Base-by-base conservation (phyloP, 1,140 invertebrate genomes). In the Lepidurus couesii region DNA sequence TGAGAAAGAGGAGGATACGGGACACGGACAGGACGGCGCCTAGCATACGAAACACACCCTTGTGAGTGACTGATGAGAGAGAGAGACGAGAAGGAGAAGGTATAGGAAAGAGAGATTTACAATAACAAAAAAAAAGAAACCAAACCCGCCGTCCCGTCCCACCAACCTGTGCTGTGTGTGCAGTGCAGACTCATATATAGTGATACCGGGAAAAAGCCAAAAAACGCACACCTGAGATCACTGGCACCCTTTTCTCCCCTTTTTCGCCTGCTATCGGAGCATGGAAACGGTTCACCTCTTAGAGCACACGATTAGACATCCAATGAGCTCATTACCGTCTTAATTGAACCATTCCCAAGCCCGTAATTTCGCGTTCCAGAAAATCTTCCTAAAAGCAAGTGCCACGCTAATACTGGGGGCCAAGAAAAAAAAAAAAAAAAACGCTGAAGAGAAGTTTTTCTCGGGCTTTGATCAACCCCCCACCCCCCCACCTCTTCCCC, bases 41-140 rank as follows among this genome's bases (percentile, higher is more conserved):
- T 65, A 13, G 53, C 53, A 65, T 65, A 65, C 53, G 53, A 65
- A 65, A 65, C 53, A 65, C 53, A 65, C 53, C 53, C 53, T 34
- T 65, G 53, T 65, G 53, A 65, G 53, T 65, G 53, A 65, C 53
- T 65, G 53, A 65, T 65, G 53, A 65, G 53, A 65, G 53, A 65
- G 53, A n/a, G 53, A 65, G 53, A 65, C 8, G 53, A 65, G 53
- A 65, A 7, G 21, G 53, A 65, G 53, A 65, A 65, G 53, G 53
- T 65, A 65, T 65, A 65, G 53, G 6, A 34, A 21, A 65, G 45
- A 47, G 53, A 65, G 16, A n/a, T 21, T 65, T 9, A 65, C 16
- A 65, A 65, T n/a, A 65, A 21, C n/a, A 65, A 65, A 65, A 65
- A 65, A 65, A 21, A 65, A 65, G 47, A 21, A 65, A 65, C 47